Base-by-base conservation (phyloP, 2,888 invertebrate species). In the Tachystola acroxantha region DNA sequence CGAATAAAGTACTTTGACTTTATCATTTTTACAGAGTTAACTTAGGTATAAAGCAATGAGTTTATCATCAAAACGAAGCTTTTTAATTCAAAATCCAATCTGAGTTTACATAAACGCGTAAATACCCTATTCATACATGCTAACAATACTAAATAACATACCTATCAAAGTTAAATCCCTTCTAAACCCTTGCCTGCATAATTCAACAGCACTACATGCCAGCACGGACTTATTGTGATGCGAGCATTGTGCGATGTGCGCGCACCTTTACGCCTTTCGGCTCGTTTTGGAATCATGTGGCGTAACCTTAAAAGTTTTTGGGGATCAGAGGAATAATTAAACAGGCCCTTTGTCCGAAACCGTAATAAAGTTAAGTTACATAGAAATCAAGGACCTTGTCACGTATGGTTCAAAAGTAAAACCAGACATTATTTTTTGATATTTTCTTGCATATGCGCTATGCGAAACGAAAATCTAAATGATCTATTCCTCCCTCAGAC, bases 131-230 rank as follows among this genome's bases (percentile, higher is more conserved):
- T 10, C 11, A 2, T 5, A n/a, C 27, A 10, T 11, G 27, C 6
- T 27, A 7, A 7, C 2, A n/a, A 10, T 27, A 27, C 27, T 11
- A 6, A 27, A 10, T 27, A 27, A 27, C 27, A 11, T 11, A 27
- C 16, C 39, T 11, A 27, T 24, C 39, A 16, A 33, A 36, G 27
- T 20, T 37, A 36, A 40, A 40, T 40, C 37, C 40, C 34, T 32
- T 27, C 25, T 13, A 31, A 38, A 27, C 32, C 42, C 42, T 38
- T 36, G 35, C 48, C 50, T 71, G 57, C 61, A 73, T 74, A 70
- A 75, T 72, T 61, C 66, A 72, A 42, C 37, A 37, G 29, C 36
- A 36, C 40, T 37, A 43, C 72, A 69, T 70, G 60, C 72, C 57
- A 44, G 53, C 69, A 68, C 66, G 70, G 40, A 50, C 45, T 53